Base-by-base conservation (phyloP, 1,140 invertebrate species). In the Polypedilum pembai region DNA sequence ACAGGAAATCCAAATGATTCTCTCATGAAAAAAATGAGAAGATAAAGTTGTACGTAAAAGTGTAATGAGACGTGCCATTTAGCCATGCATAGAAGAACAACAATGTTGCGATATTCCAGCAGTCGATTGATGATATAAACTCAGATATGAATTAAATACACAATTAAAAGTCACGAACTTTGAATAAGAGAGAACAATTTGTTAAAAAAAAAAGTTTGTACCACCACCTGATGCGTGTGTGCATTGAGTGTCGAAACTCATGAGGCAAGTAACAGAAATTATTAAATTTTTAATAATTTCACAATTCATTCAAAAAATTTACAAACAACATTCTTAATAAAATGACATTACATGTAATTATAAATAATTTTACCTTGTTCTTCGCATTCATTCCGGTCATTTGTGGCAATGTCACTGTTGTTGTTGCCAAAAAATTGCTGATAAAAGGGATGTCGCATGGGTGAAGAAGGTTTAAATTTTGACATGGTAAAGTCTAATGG, bases 401-500 rank as follows among this genome's bases (percentile, higher is more conserved):
- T 10, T 21, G 65, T 5, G 5, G 24, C 8, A 20, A 21, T 21
- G 17, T 69, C 20, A 21, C 17, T 69, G 8, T 69, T 18, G 20
- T 21, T 18, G 20, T 21, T 69, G 65, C 65, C 65, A 18, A 69
- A 69, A 18, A 8, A 69, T 69, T 69, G 65, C 5, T 69, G 65
- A 69, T 69, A 69, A n/a, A 69, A 21, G 7, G 65, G 65, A 69
- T 69, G 65, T 18, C 17, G n/a, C 65, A 21, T 20, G 7, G 65
- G 65, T 69, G 65, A 69, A 18, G 65, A 20, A 10, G 65, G 20
- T 18, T 69, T 69, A 69, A 69, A 20, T 69, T 69, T 69, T 7
- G 65, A 69, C 65, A 69, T 69, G 17, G 65, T 69, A 20, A 69
- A 69, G 17, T 69, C 65, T 4, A 69, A 18, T 18, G 65, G 65